A percentile compares a stretch with the other conserved stretches of the same genome.
phyloP scores from a whole-genome alignment of 92 coral and sea anemone species.

The Muricea muricata region DNA sequence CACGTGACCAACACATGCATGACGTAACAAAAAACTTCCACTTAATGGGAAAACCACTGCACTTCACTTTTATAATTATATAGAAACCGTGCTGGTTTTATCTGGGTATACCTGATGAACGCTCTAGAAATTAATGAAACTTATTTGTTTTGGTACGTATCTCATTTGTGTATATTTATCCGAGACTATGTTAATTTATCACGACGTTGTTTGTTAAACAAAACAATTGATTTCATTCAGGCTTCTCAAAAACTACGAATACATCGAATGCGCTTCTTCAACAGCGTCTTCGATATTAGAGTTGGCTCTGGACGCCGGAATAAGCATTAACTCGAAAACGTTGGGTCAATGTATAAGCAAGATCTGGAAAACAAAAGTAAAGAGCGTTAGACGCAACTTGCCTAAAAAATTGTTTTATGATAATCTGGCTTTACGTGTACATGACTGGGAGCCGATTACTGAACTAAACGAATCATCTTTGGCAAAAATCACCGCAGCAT shows the following conservation, averaged over 20 bases:
- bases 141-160: background rate
- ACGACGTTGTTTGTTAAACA: too few relatives aligned
- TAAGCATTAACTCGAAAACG: background rate
- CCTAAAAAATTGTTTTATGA: background rate
- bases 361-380: constrained; percentile 14
- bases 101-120: background rate
- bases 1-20: background rate
- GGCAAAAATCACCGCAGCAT: background rate
- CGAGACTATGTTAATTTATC: background rate
- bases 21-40: background rate
- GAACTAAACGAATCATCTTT: background rate
- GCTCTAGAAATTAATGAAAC: background rate
- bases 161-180: background rate
- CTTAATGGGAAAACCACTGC: background rate
- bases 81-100: constrained; percentile 1
- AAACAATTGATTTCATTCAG: background rate
- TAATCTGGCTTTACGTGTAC: background rate
- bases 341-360: background rate
- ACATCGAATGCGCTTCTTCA: constrained; percentile 1
- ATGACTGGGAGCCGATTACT: constrained; percentile 13
- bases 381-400: background rate
- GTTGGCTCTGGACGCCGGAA: background rate
- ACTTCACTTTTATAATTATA: background rate
- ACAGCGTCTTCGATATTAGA: constrained; percentile 10
- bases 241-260: constrained; percentile 15